phyloP scores from a whole-genome alignment of 2,888 invertebrate species.

The Heliconius ismenius region DNA sequence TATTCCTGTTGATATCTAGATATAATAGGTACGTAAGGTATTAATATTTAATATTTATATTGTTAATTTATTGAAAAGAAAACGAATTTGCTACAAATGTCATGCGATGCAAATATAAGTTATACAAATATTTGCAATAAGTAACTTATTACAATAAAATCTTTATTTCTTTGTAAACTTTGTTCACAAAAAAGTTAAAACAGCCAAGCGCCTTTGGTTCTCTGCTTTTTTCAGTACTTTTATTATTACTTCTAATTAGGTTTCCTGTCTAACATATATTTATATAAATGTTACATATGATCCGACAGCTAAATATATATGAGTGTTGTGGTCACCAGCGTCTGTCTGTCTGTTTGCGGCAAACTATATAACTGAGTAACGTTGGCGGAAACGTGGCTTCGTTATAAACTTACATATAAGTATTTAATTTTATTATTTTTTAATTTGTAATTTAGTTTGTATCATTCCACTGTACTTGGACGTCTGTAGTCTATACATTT shows the following conservation, averaged over 20 bases:
- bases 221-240: not conserved
- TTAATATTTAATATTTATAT: not conserved
- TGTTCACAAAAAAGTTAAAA: no score
- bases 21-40: not conserved
- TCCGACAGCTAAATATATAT: slow-evolving; percentile 44
- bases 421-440: slow-evolving; percentile 77
- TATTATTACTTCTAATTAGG: no score
- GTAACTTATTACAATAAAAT: not conserved
- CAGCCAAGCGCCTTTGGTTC: not conserved
- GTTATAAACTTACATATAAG: slow-evolving; percentile 62
- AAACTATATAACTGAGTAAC: slow-evolving; percentile 42
- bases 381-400: slow-evolving; percentile 53
- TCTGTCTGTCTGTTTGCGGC: slow-evolving; percentile 44
- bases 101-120: not conserved
- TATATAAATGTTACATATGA: not conserved
- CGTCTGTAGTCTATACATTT: slow-evolving; percentile 30
- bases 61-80: not conserved
- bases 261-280: not conserved
- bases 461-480: slow-evolving; percentile 71
- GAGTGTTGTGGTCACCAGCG: slow-evolving; percentile 30
- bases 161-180: not conserved
- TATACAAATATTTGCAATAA: not conserved
- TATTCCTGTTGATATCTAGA: not conserved
- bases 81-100: not conserved
- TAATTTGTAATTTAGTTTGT: slow-evolving; percentile 64